phyloP scores from a whole-genome alignment of 2,797 vertebrate genomes.

The Hozukius guyotensis region DNA sequence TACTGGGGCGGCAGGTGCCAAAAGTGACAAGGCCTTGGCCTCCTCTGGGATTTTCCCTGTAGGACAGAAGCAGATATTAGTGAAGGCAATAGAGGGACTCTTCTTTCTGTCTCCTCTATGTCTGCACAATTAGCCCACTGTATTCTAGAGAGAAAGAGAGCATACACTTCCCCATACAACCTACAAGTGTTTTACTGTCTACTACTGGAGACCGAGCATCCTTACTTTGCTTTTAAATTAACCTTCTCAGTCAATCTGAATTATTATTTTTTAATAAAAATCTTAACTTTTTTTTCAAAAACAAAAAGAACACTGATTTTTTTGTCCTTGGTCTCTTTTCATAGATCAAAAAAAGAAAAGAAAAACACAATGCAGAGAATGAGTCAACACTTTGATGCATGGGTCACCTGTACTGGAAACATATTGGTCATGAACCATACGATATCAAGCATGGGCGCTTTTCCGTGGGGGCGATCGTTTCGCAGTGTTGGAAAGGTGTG shows the following conservation, averaged over 20 bases:
- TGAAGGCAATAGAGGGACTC: slow-evolving; percentile 73
- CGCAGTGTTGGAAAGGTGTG: slow-evolving; percentile 99
- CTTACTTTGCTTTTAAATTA: slow-evolving; percentile 54
- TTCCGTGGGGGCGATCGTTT: slow-evolving; percentile 90
- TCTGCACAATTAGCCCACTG: slow-evolving; percentile 89
- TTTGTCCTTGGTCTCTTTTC: slow-evolving; percentile 68
- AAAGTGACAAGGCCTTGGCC: slow-evolving; percentile 94
- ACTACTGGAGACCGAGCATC: slow-evolving; percentile 69
- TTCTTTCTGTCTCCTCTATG: slow-evolving; percentile 84
- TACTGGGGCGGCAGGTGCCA: slow-evolving; percentile 91
- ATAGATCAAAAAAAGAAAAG: slow-evolving; percentile 62
- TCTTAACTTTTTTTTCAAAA: slow-evolving; percentile 47
- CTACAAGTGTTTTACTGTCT: slow-evolving; percentile 69
- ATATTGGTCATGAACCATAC: slow-evolving; percentile 99
- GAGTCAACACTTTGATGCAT: slow-evolving; percentile 99
- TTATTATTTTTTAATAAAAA: slow-evolving; percentile 46
- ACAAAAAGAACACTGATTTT: slow-evolving; percentile 46
- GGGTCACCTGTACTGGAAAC: slow-evolving; percentile 99
- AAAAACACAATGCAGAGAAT: slow-evolving; percentile 89
- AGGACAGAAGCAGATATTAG: slow-evolving; percentile 76
- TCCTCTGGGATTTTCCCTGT: slow-evolving; percentile 99
- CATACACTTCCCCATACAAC: slow-evolving; percentile 72
- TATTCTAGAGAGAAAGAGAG: slow-evolving; percentile 85
- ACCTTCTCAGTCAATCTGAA: slow-evolving; percentile 55
- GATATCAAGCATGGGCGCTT: slow-evolving; percentile 98